phyloP scores from a whole-genome alignment of 2,797 vertebrate genomes.

The Sebastes hubbsi region DNA sequence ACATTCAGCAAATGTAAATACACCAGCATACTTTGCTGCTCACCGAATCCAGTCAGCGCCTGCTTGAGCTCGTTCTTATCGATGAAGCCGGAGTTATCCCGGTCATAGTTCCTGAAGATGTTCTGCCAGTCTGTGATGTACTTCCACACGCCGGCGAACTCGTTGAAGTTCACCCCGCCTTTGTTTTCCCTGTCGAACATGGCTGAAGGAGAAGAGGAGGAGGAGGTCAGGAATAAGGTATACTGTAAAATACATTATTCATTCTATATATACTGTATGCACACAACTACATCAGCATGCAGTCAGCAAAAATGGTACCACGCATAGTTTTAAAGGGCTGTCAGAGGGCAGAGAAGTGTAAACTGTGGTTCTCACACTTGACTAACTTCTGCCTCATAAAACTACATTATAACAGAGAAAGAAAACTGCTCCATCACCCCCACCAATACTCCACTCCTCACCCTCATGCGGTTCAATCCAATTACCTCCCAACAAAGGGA shows the following conservation, averaged over 20 bases:
- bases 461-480: conserved; percentile 54
- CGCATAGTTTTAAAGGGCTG: neutral
- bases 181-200: conserved; percentile 99
- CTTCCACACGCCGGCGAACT: conserved; percentile 98
- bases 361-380: conserved; percentile 13
- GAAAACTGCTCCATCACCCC: conserved; percentile 35
- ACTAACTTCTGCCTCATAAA: conserved; percentile 25
- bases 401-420: neutral
- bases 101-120: conserved; percentile 96
- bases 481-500: conserved; percentile 70
- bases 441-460: conserved; percentile 16
- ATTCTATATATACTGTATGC: neutral
- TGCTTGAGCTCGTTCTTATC: conserved; percentile 98
- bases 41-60: conserved; percentile 98
- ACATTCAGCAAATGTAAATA: conserved; percentile 14
- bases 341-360: neutral
- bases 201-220: conserved; percentile 76
- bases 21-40: conserved; percentile 74
- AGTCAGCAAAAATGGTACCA: neutral
- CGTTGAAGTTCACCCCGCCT: conserved; percentile 96
- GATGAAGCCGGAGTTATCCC: conserved; percentile 98
- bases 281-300: neutral
- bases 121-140: conserved; percentile 99
- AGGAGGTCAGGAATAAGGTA: neutral
- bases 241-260: neutral